Conservation (phyloP, 1,140 invertebrate genomes). For the Pygmarrhopalites habei region DNA sequence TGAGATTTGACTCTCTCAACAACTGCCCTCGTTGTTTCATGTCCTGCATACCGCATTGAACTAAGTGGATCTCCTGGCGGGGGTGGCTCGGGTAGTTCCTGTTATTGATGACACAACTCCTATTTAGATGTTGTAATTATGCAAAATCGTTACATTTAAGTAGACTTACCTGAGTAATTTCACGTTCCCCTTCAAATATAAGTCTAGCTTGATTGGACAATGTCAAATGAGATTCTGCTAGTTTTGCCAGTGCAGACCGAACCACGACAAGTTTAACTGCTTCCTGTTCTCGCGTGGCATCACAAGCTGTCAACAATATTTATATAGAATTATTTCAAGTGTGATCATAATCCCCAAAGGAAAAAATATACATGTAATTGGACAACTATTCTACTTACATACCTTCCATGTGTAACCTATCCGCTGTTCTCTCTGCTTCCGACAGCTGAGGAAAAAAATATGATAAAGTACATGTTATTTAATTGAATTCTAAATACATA, state of each 20-base stretch:
- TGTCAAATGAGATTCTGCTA: conserved; percentile 49
- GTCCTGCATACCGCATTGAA: conserved; percentile 40
- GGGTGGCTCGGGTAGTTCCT: conserved; percentile 49
- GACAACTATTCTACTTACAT: conserved; percentile 19
- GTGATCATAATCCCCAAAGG: neutral
- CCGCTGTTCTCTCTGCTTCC: conserved; percentile 48
- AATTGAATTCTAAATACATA: no score
- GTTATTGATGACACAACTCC: no score
- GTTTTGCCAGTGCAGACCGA: conserved; percentile 49
- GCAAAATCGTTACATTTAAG: no score
- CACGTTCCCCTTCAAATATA: conserved; percentile 49
- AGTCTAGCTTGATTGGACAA: conserved; percentile 48
- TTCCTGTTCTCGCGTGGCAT: conserved; percentile 50
- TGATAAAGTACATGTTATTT: no score
- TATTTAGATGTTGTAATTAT: no score
- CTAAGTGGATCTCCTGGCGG: conserved; percentile 40
- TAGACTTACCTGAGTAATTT: no score
- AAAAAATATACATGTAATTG: neutral
- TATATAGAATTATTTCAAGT: conserved; percentile 21
- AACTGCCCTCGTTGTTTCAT: conserved; percentile 43
- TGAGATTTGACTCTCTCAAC: conserved; percentile 45
- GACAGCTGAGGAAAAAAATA: no score
- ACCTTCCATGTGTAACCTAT: conserved; percentile 50
- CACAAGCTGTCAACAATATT: conserved; percentile 45
- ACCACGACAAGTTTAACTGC: conserved; percentile 51